Conservation (phyloP, 2,797 vertebrate genomes). For the Scolopax bukidnonensis region DNA sequence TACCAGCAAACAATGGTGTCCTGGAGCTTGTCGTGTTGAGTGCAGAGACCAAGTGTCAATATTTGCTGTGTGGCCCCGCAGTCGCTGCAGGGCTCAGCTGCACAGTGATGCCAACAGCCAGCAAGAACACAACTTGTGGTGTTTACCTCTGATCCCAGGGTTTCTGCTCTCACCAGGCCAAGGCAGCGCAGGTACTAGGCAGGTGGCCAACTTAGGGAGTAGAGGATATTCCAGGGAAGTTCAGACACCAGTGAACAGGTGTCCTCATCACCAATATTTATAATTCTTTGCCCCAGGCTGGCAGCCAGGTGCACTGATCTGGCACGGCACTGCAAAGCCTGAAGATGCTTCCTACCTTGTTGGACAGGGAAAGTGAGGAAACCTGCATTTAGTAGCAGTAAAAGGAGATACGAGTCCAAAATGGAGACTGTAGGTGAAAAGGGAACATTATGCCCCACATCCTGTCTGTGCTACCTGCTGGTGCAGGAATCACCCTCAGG, state of each 20-base stretch:
- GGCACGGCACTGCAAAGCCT: not conserved
- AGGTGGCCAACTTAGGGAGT: fast-evolving
- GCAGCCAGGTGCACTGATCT: not conserved
- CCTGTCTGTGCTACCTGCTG: not conserved
- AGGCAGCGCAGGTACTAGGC: fast-evolving
- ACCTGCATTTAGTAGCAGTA: not conserved
- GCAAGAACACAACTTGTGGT: fast-evolving
- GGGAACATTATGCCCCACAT: not conserved
- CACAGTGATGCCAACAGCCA: not conserved
- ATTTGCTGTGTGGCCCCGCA: not conserved
- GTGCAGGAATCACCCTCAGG: not conserved
- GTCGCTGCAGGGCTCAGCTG: not conserved
- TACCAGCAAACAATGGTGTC: not conserved
- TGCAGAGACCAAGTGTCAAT: not conserved
- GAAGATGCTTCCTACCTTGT: not conserved
- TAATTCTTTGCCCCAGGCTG: not conserved
- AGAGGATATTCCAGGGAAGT: not conserved
- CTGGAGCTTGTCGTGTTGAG: not conserved
- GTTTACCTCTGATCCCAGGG: not conserved
- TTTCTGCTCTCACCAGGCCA: not conserved
- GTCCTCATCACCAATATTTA: not conserved
- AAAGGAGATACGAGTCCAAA: not conserved
- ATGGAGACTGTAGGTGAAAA: not conserved
- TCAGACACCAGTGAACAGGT: not conserved
- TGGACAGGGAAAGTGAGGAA: not conserved